Percentiles rank a stretch among this genome's conserved stretches.
phyloP scores from a whole-genome alignment of 2,797 vertebrate species.

The Myripristis murdjan region DNA sequence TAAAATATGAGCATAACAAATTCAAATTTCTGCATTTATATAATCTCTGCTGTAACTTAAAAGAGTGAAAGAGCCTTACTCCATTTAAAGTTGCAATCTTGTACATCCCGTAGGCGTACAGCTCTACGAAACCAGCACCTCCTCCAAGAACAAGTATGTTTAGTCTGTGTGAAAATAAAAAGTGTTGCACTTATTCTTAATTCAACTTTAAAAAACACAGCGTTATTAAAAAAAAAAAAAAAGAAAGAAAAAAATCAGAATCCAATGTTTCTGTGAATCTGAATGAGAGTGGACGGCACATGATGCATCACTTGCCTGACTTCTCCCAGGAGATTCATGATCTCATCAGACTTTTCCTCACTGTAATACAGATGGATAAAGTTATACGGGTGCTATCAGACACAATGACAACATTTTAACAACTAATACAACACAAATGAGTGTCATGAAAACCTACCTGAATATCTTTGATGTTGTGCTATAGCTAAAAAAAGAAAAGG shows the following conservation, averaged over 20 bases:
- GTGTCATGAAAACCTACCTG: constrained; percentile 85
- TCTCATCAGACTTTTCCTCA: constrained; percentile 99
- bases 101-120: constrained; percentile 99
- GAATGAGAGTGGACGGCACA: not conserved
- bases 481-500: constrained; percentile 85
- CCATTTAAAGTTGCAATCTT: constrained; percentile 93
- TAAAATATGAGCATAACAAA: too few species aligned
- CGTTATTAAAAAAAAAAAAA: constrained; percentile 10
- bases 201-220: not conserved
- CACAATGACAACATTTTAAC: constrained; percentile 10
- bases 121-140: constrained; percentile 91
- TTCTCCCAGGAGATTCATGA: constrained; percentile 97
- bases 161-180: constrained; percentile 80
- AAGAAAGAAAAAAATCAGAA: not conserved
- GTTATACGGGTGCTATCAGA: not conserved
- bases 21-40: too few species aligned
- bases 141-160: constrained; percentile 96
- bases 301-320: constrained; percentile 87
- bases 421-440: not conserved
- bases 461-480: constrained; percentile 97
- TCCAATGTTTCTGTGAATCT: not conserved
- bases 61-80: constrained; percentile 76
- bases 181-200: not conserved
- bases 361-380: constrained; percentile 80
- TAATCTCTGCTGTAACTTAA: too few species aligned